A percentile compares a stretch with the other conserved stretches of the same genome.
phyloP scores from a whole-genome alignment of 2,113 vertebrate genomes.

The Pachycephala philippinensis region DNA sequence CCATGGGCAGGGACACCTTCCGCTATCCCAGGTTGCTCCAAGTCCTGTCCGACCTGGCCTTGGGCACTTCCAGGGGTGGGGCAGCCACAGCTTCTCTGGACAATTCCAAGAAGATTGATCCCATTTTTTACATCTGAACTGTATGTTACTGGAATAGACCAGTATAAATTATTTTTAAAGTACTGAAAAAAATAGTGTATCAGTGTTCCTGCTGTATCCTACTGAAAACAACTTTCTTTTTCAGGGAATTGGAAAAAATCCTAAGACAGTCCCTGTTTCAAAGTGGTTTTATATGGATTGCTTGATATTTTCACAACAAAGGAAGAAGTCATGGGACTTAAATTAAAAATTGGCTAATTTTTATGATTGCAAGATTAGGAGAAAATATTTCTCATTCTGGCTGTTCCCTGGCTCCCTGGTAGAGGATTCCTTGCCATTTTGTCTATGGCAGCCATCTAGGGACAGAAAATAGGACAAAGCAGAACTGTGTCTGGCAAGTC shows the following conservation, averaged over 20 bases:
- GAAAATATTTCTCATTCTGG: not conserved
- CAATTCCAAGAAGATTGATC: not conserved
- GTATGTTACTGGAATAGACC: not conserved
- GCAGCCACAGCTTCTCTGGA: not conserved
- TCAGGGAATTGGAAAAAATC: not conserved
- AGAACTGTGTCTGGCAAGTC: not conserved
- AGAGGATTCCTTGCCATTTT: not conserved
- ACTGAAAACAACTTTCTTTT: not conserved
- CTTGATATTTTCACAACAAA: slow-evolving; percentile 4
- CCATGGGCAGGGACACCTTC: not conserved
- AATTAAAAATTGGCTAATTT: slow-evolving; percentile 3
- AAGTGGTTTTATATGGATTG: not conserved
- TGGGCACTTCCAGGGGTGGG: not conserved
- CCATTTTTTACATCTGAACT: not conserved
- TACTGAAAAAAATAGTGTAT: not conserved
- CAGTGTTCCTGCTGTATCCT: not conserved
- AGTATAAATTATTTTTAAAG: not conserved
- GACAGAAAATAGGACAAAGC: not conserved
- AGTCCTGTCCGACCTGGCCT: rapidly evolving
- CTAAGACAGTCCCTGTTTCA: not conserved
- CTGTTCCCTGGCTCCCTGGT: not conserved
- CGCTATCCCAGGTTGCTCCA: not conserved
- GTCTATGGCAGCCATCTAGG: not conserved
- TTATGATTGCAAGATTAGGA: not conserved
- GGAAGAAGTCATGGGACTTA: not conserved